Conservation (phyloP, 2,113 vertebrate species). For the Mystacornis crossleyi region DNA sequence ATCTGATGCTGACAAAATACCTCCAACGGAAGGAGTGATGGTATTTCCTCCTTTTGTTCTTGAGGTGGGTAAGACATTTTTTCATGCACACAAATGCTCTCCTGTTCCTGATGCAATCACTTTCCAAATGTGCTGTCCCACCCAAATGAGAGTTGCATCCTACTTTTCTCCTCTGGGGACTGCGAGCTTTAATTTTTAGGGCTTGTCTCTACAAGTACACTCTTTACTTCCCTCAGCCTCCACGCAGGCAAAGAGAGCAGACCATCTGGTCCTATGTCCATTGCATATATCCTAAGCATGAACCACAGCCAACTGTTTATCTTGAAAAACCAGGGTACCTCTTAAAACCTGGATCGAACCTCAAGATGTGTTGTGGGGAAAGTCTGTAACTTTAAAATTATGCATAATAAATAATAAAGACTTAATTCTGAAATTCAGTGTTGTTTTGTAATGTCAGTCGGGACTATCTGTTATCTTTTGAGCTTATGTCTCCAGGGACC, state of each 20-base stretch:
- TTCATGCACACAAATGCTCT: background rate
- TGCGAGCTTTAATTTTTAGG: background rate
- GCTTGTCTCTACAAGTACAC: background rate
- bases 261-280: background rate
- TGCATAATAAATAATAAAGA: background rate
- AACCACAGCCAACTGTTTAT: background rate
- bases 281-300: background rate
- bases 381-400: background rate
- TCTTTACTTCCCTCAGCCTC: background rate
- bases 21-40: slow-evolving; percentile 13
- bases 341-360: background rate
- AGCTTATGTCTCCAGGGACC: background rate
- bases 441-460: background rate
- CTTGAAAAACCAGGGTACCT: background rate
- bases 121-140: slow-evolving; percentile 23
- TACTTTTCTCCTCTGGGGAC: background rate
- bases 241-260: background rate
- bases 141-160: slow-evolving; percentile 16
- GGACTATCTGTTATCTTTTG: background rate
- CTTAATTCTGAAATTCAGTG: background rate
- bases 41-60: slow-evolving; percentile 64
- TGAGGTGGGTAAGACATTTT: background rate
- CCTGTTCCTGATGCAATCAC: slow-evolving; percentile 14
- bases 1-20: slow-evolving; percentile 17
- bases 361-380: background rate